Evolutionary conservation across 1,140 invertebrate species (phyloP).

Genomic region (Streblospio benedicti): DNA sequence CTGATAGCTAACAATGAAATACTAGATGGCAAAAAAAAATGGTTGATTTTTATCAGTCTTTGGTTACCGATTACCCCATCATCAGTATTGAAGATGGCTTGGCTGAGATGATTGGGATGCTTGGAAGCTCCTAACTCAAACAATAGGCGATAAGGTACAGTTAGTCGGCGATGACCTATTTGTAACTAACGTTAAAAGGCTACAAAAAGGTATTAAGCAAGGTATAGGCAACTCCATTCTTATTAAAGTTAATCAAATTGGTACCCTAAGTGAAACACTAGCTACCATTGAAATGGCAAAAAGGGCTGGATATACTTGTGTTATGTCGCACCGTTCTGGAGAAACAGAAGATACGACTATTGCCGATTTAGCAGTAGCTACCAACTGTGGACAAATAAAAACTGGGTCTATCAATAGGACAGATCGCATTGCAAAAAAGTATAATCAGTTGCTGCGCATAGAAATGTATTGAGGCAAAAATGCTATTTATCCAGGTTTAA

Average conservation of each 20-base stretch:
- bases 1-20: not conserved
- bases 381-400: not conserved
- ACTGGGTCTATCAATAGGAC: not conserved
- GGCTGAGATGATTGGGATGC: slow-evolving; percentile 21
- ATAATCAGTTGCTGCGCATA: not conserved
- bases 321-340: slow-evolving; percentile 24
- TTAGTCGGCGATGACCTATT: slow-evolving; percentile 25
- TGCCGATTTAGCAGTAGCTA: slow-evolving; percentile 26
- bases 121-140: slow-evolving; percentile 21
- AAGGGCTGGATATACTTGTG: not conserved
- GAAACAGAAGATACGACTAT: slow-evolving; percentile 32
- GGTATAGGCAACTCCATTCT: slow-evolving; percentile 19
- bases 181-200: slow-evolving; percentile 21
- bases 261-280: slow-evolving; percentile 24
- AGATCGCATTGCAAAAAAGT: slow-evolving; percentile 16
- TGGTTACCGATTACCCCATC: slow-evolving; percentile 21
- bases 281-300: slow-evolving; percentile 21
- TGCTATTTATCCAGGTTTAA: not conserved
- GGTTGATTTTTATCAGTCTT: slow-evolving; percentile 1
- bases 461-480: not conserved
- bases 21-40: not conserved
- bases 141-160: slow-evolving; percentile 16
- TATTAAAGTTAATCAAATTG: slow-evolving; percentile 29
- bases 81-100: slow-evolving; percentile 24
- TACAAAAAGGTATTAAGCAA: slow-evolving; percentile 21